Base-by-base conservation (phyloP, 2,888 invertebrate species). In the Lumbricus terrestris region DNA sequence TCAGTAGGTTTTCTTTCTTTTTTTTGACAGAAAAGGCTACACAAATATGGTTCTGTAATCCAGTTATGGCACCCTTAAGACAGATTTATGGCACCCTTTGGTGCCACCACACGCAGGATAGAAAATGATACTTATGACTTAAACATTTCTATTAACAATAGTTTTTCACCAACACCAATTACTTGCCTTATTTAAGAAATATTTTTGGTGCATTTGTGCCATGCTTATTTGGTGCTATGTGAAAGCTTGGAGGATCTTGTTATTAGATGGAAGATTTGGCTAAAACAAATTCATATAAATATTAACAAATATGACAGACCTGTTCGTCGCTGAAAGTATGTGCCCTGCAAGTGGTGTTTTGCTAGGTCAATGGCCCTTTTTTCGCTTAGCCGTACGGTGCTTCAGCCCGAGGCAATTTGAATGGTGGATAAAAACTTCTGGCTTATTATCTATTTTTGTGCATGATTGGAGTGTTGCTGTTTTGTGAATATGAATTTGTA, bases 391-490 rank as follows among this genome's bases (percentile, higher is more conserved):
- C 69, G n/a, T n/a, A 13, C n/a, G 8, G n/a, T 11, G 69, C n/a
- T 69, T 29, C n/a, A 69, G 13, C n/a, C 69, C 13, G 69, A 69
- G 69, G 69, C 69, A 69, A 29, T 69, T 69, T 69, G 29, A 8
- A n/a, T 69, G 47, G 47, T 15, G 47, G 47, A 47, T 47, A 23
- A 69, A 47, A 69, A 69, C 69, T 69, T 69, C 69, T 69, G 69
- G 69, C 69, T 29, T 69, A 47, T 47, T 47, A 85, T 85, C 34
- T 85, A 85, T 85, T 85, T 85, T 85, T 85, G 37, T 85, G 85
- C 85, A 85, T 85, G 85, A 85, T 85, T 85, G 85, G 85, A 85
- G 34, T 85, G 85, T 85, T 85, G 34, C 85, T 85, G 69, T 85
- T 85, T 85, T 85, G 85, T 85, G 85, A 85, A 85, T 35, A 33